Percentiles rank a stretch among this genome's conserved stretches.
Conservation (phyloP, 2,113 vertebrate species). For the Lethenteron reissneri region DNA sequence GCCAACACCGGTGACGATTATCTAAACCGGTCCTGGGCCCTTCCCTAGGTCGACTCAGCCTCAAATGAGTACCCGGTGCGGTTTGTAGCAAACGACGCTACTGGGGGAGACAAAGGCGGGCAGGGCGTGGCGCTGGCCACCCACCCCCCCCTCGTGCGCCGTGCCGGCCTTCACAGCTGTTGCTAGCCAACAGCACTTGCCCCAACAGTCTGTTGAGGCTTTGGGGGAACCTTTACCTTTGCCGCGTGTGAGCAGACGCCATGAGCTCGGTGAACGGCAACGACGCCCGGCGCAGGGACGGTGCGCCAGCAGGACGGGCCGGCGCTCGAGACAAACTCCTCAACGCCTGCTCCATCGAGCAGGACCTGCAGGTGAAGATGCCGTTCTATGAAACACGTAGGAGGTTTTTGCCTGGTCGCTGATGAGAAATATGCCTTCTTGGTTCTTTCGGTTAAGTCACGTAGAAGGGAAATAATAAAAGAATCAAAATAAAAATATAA, state of each 20-base stretch:
- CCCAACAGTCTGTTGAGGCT: not conserved
- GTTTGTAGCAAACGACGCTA: too few species aligned
- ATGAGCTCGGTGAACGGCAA: conserved; percentile 37
- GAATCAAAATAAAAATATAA: too few species aligned
- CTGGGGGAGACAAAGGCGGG: not conserved
- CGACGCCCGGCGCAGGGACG: conserved; percentile 13
- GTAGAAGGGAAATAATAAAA: too few species aligned
- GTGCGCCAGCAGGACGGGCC: not conserved
- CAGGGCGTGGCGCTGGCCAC: not conserved
- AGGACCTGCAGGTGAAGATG: conserved; percentile 21
- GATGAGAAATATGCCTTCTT: too few species aligned
- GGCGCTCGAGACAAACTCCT: too few species aligned
- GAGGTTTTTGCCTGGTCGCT: too few species aligned
- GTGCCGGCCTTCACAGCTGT: not conserved
- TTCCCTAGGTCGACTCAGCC: too few species aligned
- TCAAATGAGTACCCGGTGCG: too few species aligned
- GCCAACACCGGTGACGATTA: too few species aligned
- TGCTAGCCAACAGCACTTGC: not conserved
- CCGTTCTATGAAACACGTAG: too few species aligned
- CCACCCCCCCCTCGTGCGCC: not conserved
- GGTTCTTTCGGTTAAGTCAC: too few species aligned
- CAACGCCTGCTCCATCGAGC: conserved; percentile 43
- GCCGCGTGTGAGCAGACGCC: conserved; percentile 21
- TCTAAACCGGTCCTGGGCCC: too few species aligned
- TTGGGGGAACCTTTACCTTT: not conserved